Evolutionary conservation across 1,140 invertebrate species (phyloP).

Genomic region (Drosophila pallidifrons): DNA sequence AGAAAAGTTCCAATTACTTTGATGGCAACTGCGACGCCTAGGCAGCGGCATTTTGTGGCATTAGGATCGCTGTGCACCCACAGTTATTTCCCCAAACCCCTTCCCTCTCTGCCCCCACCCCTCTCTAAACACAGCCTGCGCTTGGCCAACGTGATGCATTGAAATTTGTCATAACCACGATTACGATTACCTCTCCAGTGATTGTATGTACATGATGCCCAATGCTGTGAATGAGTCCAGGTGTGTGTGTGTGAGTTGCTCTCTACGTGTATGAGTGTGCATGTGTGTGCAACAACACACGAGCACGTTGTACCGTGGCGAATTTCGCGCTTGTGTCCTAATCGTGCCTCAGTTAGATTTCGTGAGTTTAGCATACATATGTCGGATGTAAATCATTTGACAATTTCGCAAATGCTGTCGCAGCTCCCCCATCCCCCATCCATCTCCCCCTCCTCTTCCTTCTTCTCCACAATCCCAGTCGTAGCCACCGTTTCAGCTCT

Average conservation of each 20-base stretch:
- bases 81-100: not conserved
- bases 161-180: slow-evolving; percentile 82
- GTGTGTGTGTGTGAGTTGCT: not conserved
- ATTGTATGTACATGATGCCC: slow-evolving; percentile 59
- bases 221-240: slow-evolving; percentile 39
- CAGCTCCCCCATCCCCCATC: not conserved
- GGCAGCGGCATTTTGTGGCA: slow-evolving; percentile 26
- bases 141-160: slow-evolving; percentile 43
- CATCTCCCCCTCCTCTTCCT: not conserved
- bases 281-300: slow-evolving; percentile 40
- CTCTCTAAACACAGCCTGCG: not conserved
- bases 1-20: slow-evolving; percentile 81
- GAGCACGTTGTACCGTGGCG: slow-evolving; percentile 54
- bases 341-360: slow-evolving; percentile 80
- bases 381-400: slow-evolving; percentile 83
- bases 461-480: not conserved
- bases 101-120: not conserved
- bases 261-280: slow-evolving; percentile 1
- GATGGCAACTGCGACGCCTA: slow-evolving; percentile 31
- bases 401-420: slow-evolving; percentile 67
- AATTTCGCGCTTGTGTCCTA: slow-evolving; percentile 72
- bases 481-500: not conserved
- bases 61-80: slow-evolving; percentile 47
- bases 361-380: slow-evolving; percentile 81
- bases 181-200: slow-evolving; percentile 59